Percentiles rank a stretch among this genome's conserved stretches.
These are phyloP conservation scores for Falco naumanni DNA, from an alignment of 2,797 vertebrate genomes.

Conservation along the genomic window DNA sequence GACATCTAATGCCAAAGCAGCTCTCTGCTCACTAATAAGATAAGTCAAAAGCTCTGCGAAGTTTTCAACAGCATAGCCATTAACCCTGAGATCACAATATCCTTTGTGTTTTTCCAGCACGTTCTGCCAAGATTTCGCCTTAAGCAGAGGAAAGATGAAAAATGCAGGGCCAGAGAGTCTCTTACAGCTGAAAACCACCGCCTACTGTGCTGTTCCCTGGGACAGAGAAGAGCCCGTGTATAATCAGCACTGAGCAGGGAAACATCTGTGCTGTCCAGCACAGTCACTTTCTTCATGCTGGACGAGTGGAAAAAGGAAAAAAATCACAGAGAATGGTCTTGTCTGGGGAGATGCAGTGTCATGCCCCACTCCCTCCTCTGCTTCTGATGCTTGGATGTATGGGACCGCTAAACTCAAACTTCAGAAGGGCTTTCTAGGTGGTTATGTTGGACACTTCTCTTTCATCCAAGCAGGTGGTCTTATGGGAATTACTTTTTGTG, in stretches of 20 bases:
- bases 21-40: constrained; percentile 47
- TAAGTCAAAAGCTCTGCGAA: constrained; percentile 50
- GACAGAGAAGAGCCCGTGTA: not conserved
- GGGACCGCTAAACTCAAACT: not conserved
- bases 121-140: constrained; percentile 36
- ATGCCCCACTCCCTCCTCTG: not conserved
- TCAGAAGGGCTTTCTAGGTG: not conserved
- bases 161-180: not conserved
- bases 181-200: constrained; percentile 10
- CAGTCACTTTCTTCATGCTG: not conserved
- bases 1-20: constrained; percentile 48
- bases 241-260: not conserved
- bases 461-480: not conserved
- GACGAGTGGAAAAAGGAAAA: not conserved
- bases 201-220: not conserved
- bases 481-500: not conserved
- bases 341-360: not conserved
- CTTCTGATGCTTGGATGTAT: not conserved
- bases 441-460: not conserved
- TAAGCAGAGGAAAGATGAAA: constrained; percentile 49
- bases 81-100: constrained; percentile 65
- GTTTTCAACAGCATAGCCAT: constrained; percentile 50
- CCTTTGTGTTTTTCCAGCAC: constrained; percentile 54
- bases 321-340: not conserved
- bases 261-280: not conserved